Evolutionary conservation across 2,113 vertebrate genomes (phyloP).

Genomic region (Hemiprocne comata): DNA sequence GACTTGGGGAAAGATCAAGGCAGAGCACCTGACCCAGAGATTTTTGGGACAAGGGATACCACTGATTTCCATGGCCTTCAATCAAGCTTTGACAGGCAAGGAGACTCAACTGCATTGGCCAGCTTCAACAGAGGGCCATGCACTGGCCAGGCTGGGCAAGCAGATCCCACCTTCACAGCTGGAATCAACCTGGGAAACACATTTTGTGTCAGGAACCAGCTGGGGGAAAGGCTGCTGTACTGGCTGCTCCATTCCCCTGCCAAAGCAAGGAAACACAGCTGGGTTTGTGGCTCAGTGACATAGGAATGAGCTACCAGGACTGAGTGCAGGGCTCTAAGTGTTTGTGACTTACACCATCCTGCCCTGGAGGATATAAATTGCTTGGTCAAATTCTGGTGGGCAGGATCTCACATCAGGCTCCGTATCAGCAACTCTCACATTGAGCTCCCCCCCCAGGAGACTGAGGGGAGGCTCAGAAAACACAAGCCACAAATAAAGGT

Average conservation of each 20-base stretch:
- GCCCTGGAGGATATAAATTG: neutral
- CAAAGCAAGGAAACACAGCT: neutral
- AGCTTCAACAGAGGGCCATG: neutral
- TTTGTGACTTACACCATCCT: neutral
- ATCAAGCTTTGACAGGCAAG: neutral
- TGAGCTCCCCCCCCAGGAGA: neutral
- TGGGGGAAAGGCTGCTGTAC: neutral
- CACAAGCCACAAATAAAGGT: neutral
- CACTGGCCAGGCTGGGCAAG: neutral
- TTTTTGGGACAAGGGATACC: neutral
- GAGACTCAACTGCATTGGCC: neutral
- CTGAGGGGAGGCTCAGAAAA: neutral
- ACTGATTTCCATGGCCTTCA: neutral
- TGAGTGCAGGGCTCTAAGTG: neutral
- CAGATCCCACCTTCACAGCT: neutral
- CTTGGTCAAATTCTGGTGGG: neutral
- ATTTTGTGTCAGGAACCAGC: neutral
- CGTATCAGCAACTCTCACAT: accelerated
- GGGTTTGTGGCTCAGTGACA: neutral
- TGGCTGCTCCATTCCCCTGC: neutral
- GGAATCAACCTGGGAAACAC: neutral
- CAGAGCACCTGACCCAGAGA: neutral
- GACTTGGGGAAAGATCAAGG: neutral
- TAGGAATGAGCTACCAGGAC: accelerated
- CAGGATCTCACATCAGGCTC: neutral